These are phyloP conservation scores for Orthochromis malagaraziensis DNA, from an alignment of 2,113 vertebrate genomes.

Conservation along the genomic window DNA sequence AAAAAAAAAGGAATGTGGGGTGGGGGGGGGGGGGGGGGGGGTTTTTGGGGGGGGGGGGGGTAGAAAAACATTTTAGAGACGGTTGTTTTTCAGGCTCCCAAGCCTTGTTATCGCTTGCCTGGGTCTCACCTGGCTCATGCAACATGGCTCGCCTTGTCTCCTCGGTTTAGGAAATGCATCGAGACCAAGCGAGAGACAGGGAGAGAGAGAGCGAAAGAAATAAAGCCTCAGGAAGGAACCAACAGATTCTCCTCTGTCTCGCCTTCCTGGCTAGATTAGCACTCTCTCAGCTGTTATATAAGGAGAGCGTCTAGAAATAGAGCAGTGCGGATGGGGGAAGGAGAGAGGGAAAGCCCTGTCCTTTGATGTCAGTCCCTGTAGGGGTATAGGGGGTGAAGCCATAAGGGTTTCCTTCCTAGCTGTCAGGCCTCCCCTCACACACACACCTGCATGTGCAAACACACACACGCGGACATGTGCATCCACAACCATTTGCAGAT, in stretches of 20 bases:
- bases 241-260: slow-evolving; percentile 63
- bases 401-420: slow-evolving; percentile 53
- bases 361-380: slow-evolving; percentile 46
- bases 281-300: slow-evolving; percentile 58
- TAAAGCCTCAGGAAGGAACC: slow-evolving; percentile 49
- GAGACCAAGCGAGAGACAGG: background rate
- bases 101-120: slow-evolving; percentile 4
- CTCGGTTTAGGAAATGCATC: slow-evolving; percentile 19
- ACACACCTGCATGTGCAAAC: background rate
- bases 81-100: background rate
- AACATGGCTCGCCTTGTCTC: slow-evolving; percentile 13
- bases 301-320: slow-evolving; percentile 59
- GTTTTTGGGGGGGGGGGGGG: background rate
- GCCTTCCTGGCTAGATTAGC: slow-evolving; percentile 53
- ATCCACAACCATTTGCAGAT: background rate
- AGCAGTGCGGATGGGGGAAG: slow-evolving; percentile 23
- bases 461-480: background rate
- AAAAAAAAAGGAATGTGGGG: too few species aligned
- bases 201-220: background rate
- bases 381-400: slow-evolving; percentile 1
- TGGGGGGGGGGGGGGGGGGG: too few species aligned
- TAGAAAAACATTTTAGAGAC: background rate
- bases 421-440: background rate
- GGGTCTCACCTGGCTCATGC: slow-evolving; percentile 39
- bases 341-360: slow-evolving; percentile 56